A percentile compares a stretch with the other conserved stretches of the same genome.
Conservation (phyloP, 2,888 invertebrate species). For the Auanema sp. region DNA sequence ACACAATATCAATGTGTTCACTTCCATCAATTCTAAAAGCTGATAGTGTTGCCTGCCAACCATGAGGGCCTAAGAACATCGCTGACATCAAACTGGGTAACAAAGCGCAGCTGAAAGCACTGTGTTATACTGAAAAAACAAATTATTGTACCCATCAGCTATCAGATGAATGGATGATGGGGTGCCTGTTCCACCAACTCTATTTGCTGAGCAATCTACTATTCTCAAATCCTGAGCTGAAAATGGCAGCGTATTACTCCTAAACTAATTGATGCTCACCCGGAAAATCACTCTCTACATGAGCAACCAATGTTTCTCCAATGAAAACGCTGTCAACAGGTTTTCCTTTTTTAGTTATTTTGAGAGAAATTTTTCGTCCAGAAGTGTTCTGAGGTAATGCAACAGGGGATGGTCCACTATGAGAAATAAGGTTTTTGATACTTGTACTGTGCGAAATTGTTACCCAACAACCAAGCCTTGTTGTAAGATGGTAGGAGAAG, state of each 20-base stretch:
- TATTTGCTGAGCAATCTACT: conserved; percentile 59
- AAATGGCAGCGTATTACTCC: conserved; percentile 13
- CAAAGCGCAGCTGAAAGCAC: conserved; percentile 53
- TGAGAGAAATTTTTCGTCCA: conserved; percentile 43
- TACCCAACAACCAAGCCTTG: conserved; percentile 59
- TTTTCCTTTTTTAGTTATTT: conserved; percentile 51
- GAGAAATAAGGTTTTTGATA: conserved; percentile 15
- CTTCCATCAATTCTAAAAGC: conserved; percentile 63
- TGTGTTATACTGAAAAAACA: too few relatives aligned
- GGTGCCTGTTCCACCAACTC: conserved; percentile 52
- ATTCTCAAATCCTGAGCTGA: conserved; percentile 48
- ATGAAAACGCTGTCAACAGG: conserved; percentile 58
- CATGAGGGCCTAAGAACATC: conserved; percentile 38
- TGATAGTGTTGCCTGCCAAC: conserved; percentile 57
- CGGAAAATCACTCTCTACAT: conserved; percentile 50
- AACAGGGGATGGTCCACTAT: conserved; percentile 55
- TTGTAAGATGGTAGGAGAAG: conserved; percentile 20
- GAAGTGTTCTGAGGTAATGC: conserved; percentile 35
- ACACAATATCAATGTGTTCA: conserved; percentile 49
- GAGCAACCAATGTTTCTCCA: conserved; percentile 55
- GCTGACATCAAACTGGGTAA: conserved; percentile 59
- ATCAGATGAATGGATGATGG: conserved; percentile 55
- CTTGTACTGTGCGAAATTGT: background rate
- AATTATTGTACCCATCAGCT: conserved; percentile 52
- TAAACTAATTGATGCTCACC: conserved; percentile 16